Conservation (phyloP, 2,113 vertebrate genomes). For the Pygoscelis antarcticus region DNA sequence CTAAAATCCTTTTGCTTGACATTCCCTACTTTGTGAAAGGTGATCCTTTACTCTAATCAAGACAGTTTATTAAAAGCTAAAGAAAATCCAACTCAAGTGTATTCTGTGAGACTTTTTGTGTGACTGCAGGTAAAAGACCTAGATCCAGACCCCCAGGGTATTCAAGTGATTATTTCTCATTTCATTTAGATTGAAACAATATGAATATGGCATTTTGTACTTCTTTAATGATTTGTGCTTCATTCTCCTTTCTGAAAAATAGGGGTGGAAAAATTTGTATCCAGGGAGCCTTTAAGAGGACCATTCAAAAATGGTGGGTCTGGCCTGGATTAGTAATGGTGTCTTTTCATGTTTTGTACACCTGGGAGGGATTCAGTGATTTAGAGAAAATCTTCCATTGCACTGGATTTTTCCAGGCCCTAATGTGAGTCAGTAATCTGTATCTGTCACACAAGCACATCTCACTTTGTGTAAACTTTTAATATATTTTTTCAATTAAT, state of each 20-base stretch:
- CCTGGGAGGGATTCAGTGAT: neutral
- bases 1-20: neutral
- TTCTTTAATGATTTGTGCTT: neutral
- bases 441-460: neutral
- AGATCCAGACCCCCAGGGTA: neutral
- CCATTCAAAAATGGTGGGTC: neutral
- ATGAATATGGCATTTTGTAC: neutral
- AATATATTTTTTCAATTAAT: neutral
- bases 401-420: neutral
- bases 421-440: neutral
- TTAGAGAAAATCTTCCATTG: neutral
- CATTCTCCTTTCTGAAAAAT: neutral
- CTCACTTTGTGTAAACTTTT: neutral
- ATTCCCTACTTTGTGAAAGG: neutral
- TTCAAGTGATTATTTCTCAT: neutral
- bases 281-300: neutral
- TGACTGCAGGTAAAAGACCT: neutral
- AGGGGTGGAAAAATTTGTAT: neutral
- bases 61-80: neutral
- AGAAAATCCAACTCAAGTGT: neutral
- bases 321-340: neutral
- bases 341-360: neutral
- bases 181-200: neutral
- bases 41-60: neutral
- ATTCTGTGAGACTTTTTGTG: neutral